Evolutionary conservation across 2,888 invertebrate species (phyloP).

Genomic region (Aricia artaxerxes): DNA sequence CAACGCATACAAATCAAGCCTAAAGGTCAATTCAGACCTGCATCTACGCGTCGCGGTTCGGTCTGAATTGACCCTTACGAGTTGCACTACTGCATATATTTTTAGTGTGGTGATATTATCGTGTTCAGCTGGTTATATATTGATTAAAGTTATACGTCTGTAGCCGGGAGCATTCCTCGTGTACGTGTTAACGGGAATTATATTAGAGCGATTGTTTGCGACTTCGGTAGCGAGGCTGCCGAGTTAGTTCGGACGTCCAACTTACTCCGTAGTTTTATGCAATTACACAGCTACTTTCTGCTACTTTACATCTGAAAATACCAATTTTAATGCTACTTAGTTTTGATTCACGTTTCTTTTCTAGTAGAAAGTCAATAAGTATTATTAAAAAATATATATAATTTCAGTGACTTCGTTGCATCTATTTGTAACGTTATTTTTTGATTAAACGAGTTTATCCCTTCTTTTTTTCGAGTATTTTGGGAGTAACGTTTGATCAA

Average conservation of each 20-base stretch:
- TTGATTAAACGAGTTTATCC: too few relatives aligned
- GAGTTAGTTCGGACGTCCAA: slow-evolving; percentile 9
- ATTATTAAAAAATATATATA: too few relatives aligned
- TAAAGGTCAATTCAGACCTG: too few relatives aligned
- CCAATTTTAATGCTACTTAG: not conserved
- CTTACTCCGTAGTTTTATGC: not conserved
- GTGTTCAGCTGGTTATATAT: not conserved
- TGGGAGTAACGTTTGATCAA: slow-evolving; percentile 2
- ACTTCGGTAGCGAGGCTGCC: not conserved
- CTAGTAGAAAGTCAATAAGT: too few relatives aligned
- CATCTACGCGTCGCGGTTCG: too few relatives aligned
- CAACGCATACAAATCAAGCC: too few relatives aligned
- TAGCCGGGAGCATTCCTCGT: slow-evolving; percentile 8
- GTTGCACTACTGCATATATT: not conserved
- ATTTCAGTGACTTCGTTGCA: too few relatives aligned
- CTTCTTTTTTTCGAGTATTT: not conserved
- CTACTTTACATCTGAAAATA: not conserved
- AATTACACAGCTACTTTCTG: not conserved
- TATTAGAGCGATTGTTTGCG: slow-evolving; percentile 9
- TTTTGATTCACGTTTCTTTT: not conserved
- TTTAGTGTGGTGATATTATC: not conserved
- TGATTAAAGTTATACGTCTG: not conserved
- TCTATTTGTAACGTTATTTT: too few relatives aligned
- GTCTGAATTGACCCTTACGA: not conserved
- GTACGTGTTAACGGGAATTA: not conserved